Base-by-base conservation (phyloP, 2,113 vertebrate genomes). In the Anser brachyrhynchus region DNA sequence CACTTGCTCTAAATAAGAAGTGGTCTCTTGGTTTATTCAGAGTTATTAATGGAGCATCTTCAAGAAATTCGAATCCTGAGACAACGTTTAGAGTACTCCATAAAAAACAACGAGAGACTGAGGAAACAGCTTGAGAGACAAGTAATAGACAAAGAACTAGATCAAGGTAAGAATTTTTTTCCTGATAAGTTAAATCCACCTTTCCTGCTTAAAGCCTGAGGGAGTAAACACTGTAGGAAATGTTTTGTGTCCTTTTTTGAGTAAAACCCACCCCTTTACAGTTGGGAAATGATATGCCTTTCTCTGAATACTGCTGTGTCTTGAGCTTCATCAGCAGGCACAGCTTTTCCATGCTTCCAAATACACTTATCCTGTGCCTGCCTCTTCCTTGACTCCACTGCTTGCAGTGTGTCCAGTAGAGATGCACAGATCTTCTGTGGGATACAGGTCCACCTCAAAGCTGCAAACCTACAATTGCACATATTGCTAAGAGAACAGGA, bases 61-160 rank as follows among this genome's bases (percentile, higher is more conserved):
- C 98, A 98, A 92, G 99, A 99, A 98, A 99, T 99, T 92, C 98
- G 99, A 90, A 98, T 98, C 79, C 95, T 99, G 93, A 98, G 99
- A 73, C 98, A 98, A 69, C 98, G 97, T 41, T 98, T 99, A 78
- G 99, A 99, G 95, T 98, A 99, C 93, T 99, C 98, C 85, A 99
- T 99, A 93, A 98, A 97, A 96, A 99, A 98, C 89, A 99, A 99
- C 6, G 98, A 99, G 92, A 98, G 97, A 16, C 98, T 99, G 51
- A 98, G 98, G 92, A 98, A 99, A 88, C 98, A 99, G 97, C 98
- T 99, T 86, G 99, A 99, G 97, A 98, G 94, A 93, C 98, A 98
- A 88, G 97, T 98, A 19, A 96, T 97, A 15, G 98, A 98, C 91
- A 97, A 98, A 72, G 98, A 98, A 65, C 96, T 94, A 84, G 98